Conservation (phyloP, 1,140 invertebrate species). For the Dendroctonus ponderosae region DNA sequence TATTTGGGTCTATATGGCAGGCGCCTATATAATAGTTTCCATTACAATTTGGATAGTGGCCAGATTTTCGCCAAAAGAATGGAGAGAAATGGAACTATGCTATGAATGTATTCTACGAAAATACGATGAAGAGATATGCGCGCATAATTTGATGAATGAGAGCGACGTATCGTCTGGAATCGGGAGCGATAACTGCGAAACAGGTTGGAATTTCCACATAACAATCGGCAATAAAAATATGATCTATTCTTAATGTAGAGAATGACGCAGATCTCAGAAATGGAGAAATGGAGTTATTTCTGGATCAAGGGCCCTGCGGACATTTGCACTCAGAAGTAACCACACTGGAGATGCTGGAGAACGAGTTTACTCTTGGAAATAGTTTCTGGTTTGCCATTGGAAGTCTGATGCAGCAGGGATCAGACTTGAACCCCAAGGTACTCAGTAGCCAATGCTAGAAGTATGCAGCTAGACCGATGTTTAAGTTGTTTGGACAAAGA, state of each 20-base stretch:
- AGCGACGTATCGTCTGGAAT: slow-evolving; percentile 38
- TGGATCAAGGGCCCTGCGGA: neutral
- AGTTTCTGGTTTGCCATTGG: slow-evolving; percentile 92
- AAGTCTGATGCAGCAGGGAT: slow-evolving; percentile 92
- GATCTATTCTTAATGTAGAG: neutral
- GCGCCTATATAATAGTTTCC: slow-evolving; percentile 73
- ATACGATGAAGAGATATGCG: slow-evolving; percentile 28
- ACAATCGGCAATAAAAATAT: neutral
- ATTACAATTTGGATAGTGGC: slow-evolving; percentile 82
- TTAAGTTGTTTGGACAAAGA: neutral
- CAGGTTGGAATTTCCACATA: neutral
- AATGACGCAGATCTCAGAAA: neutral
- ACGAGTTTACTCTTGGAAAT: slow-evolving; percentile 78
- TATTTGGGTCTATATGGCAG: slow-evolving; percentile 76
- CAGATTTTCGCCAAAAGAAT: slow-evolving; percentile 75
- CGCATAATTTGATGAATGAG: slow-evolving; percentile 19
- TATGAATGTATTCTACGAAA: slow-evolving; percentile 44
- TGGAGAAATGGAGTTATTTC: slow-evolving; percentile 1
- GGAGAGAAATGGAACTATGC: slow-evolving; percentile 71
- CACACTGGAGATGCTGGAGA: slow-evolving; percentile 55
- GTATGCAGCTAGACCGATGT: neutral
- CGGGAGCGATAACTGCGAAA: slow-evolving; percentile 34
- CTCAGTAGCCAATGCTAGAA: slow-evolving; percentile 15
- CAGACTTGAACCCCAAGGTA: slow-evolving; percentile 83
- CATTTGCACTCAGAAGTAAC: slow-evolving; percentile 10